A percentile compares a stretch with the other conserved stretches of the same genome.
Evolutionary conservation across 2,797 vertebrate genomes (phyloP).

Genomic region (Lindbergichthys nudifrons): DNA sequence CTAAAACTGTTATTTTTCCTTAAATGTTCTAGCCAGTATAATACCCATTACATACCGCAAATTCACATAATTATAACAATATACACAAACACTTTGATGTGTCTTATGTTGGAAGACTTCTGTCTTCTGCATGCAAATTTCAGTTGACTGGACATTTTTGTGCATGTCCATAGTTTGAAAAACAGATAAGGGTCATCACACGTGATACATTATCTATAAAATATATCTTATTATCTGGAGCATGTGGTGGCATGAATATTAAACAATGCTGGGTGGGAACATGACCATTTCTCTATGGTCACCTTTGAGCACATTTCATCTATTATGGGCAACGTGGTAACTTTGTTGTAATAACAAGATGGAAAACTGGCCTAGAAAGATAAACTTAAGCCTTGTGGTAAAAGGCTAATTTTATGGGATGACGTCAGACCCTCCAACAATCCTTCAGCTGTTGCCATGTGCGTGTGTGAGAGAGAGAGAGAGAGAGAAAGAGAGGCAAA

Average conservation of each 20-base stretch:
- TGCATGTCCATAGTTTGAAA: not conserved
- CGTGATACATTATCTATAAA: not conserved
- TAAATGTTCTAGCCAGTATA: not conserved
- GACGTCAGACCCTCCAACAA: conserved; percentile 29
- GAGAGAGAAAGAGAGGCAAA: not conserved
- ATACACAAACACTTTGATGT: not conserved
- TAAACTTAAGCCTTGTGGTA: not conserved
- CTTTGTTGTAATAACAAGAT: conserved; percentile 5
- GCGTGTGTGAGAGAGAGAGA: not conserved
- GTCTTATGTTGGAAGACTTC: no score
- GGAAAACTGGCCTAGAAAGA: conserved; percentile 23
- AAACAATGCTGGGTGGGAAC: conserved; percentile 2
- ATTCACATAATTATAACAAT: not conserved
- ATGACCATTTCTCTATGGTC: not conserved
- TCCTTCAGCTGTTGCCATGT: not conserved
- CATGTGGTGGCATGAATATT: not conserved
- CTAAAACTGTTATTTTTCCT: not conserved
- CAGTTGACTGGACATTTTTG: not conserved
- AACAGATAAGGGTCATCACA: conserved; percentile 13
- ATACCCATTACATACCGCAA: not conserved
- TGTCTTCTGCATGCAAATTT: not conserved
- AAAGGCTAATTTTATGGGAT: conserved; percentile 17
- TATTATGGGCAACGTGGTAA: conserved; percentile 10
- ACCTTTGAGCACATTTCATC: conserved; percentile 3
- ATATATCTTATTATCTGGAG: conserved; percentile 7